These are phyloP conservation scores for Delia radicum DNA, from an alignment of 1,140 invertebrate species.

Conservation along the genomic window DNA sequence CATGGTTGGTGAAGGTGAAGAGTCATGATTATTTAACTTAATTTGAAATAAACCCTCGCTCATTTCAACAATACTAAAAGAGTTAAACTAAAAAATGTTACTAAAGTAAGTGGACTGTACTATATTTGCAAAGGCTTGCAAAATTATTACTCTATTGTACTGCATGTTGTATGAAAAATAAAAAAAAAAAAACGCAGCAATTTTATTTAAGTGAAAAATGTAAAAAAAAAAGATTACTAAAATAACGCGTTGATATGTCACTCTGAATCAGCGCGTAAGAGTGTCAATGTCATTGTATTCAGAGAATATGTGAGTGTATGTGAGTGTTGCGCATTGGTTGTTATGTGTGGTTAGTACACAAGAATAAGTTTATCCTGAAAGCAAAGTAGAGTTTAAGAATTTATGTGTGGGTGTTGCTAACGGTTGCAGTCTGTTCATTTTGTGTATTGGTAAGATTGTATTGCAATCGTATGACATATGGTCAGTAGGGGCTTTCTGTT, in stretches of 20 bases:
- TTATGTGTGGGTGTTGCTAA: background rate
- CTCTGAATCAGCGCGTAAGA: conserved; percentile 11
- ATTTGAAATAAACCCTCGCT: background rate
- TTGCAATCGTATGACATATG: background rate
- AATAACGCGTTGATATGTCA: conserved; percentile 4
- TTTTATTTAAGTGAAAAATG: background rate
- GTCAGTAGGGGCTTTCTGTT: background rate
- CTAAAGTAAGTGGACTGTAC: conserved; percentile 19
- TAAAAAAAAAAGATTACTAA: background rate
- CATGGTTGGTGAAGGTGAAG: too few species aligned
- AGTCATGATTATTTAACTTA: background rate
- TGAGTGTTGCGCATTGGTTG: background rate
- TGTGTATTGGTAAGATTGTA: too few species aligned
- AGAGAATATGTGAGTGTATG: background rate
- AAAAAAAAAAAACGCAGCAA: background rate
- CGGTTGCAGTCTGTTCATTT: too few species aligned
- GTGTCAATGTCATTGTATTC: conserved; percentile 4
- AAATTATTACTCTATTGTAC: conserved; percentile 9
- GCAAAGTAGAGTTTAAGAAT: background rate
- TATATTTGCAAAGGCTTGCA: conserved; percentile 4
- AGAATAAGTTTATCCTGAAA: background rate
- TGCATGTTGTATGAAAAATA: background rate
- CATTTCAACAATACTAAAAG: background rate
- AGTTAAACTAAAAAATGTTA: background rate
- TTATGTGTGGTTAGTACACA: background rate